phyloP scores from a whole-genome alignment of 2,888 invertebrate species.

The Parascotia fuliginaria region DNA sequence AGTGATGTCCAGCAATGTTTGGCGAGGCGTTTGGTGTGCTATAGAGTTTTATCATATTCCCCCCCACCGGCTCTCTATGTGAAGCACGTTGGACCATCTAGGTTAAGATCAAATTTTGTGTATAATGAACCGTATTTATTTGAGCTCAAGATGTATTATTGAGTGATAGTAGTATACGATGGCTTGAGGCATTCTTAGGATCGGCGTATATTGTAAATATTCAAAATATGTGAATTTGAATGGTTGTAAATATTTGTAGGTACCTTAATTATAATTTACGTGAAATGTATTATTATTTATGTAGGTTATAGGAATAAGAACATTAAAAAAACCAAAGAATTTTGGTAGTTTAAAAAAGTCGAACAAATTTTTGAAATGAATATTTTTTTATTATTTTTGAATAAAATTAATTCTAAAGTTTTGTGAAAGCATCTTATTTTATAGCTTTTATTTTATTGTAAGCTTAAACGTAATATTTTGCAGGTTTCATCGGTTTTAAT shows the following conservation, averaged over 20 bases:
- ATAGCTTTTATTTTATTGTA: no score
- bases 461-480: no score
- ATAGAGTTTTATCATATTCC: slow-evolving; percentile 80
- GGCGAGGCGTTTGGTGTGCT: slow-evolving; percentile 61
- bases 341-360: no score
- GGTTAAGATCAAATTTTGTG: slow-evolving; percentile 69
- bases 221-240: slow-evolving; percentile 31
- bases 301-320: slow-evolving; percentile 7
- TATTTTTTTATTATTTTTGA: no score
- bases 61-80: slow-evolving; percentile 66
- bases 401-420: no score
- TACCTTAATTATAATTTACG: slow-evolving; percentile 31
- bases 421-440: no score
- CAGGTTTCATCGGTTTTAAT: no score
- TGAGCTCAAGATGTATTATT: slow-evolving; percentile 13
- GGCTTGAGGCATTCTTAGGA: slow-evolving; percentile 42
- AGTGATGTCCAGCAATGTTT: slow-evolving; percentile 79
- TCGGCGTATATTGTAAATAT: no score
- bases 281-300: slow-evolving; percentile 18
- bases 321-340: background rate
- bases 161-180: slow-evolving; percentile 16
- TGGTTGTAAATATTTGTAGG: slow-evolving; percentile 31
- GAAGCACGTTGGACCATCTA: slow-evolving; percentile 63
- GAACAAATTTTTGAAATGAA: no score
- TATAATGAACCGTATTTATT: slow-evolving; percentile 59